Evolutionary conservation across 2,888 invertebrate genomes (phyloP).

Genomic region (Prostheceraeus crozeri): DNA sequence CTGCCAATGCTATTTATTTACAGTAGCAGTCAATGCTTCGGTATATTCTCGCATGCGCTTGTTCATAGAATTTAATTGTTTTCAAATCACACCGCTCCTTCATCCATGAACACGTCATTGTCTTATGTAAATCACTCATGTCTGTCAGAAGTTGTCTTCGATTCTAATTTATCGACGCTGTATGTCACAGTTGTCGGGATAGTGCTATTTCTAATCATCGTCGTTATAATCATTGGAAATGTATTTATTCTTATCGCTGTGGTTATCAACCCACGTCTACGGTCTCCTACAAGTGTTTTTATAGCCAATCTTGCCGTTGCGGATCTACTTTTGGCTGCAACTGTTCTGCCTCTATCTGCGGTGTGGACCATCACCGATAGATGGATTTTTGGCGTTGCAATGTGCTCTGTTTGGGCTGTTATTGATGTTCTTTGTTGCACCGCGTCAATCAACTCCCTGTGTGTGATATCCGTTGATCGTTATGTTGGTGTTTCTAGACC

Average conservation of each 20-base stretch:
- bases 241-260: constrained; percentile 61
- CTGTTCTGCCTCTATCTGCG: constrained; percentile 55
- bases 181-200: no score
- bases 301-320: constrained; percentile 66
- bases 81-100: no score
- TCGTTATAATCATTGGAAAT: constrained; percentile 59
- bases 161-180: no score
- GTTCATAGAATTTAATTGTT: no score
- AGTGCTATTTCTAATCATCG: constrained; percentile 54
- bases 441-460: constrained; percentile 65
- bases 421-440: constrained; percentile 67
- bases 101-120: no score
- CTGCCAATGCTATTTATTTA: no score
- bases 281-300: constrained; percentile 64
- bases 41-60: no score
- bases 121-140: no score
- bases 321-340: constrained; percentile 62
- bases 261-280: constrained; percentile 57
- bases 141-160: no score
- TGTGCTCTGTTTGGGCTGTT: constrained; percentile 65
- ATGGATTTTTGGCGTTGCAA: constrained; percentile 59
- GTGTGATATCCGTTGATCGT: constrained; percentile 64
- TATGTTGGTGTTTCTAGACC: constrained; percentile 66
- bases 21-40: no score
- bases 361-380: constrained; percentile 60